Evolutionary conservation across 2,797 vertebrate species (phyloP).

Genomic region (Scolopax rusticola): DNA sequence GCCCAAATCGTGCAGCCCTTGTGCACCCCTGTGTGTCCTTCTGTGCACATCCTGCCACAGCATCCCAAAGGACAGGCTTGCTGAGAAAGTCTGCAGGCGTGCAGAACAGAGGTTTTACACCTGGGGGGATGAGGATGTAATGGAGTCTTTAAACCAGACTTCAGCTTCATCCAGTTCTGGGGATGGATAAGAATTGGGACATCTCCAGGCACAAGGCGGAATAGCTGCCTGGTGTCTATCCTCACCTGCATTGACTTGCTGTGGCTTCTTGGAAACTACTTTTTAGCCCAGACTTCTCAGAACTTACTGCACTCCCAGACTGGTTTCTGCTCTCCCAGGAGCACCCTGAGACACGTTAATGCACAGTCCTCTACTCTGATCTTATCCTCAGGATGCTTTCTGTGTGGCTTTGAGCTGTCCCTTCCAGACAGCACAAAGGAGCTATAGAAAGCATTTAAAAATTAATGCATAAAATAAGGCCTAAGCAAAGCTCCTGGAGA

Average conservation of each 20-base stretch:
- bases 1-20: not conserved
- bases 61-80: not conserved
- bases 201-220: not conserved
- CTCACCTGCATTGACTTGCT: not conserved
- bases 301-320: not conserved
- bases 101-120: not conserved
- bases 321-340: not conserved
- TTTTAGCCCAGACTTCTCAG: not conserved
- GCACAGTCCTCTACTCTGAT: not conserved
- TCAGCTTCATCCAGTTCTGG: not conserved
- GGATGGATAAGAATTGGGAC: not conserved
- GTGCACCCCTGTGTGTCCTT: not conserved
- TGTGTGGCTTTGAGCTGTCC: not conserved
- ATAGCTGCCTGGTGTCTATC: not conserved
- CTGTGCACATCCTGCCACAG: not conserved
- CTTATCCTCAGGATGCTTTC: not conserved
- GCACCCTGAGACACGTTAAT: accelerated
- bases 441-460: not conserved
- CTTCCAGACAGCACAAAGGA: not conserved
- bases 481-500: not conserved
- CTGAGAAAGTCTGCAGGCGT: not conserved
- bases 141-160: not conserved
- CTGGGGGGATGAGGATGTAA: not conserved
- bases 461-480: not conserved
- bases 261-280: not conserved